Evolutionary conservation across 2,888 invertebrate genomes (phyloP).

Genomic region (Leptopilina myrica): DNA sequence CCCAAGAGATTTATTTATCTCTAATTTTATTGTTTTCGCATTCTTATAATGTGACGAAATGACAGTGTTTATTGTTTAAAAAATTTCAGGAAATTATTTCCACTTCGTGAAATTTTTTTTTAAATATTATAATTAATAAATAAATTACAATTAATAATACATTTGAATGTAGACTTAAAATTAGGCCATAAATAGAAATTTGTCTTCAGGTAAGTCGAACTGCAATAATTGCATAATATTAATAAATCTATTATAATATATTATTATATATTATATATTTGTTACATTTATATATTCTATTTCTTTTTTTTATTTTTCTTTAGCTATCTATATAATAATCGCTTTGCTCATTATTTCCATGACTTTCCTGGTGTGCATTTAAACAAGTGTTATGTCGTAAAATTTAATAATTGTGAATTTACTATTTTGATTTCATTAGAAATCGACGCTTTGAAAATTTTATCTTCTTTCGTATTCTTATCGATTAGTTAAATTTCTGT

Average conservation of each 20-base stretch:
- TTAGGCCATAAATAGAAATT: conserved; percentile 65
- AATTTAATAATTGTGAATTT: conserved; percentile 41
- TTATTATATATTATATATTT: conserved; percentile 53
- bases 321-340: conserved; percentile 59
- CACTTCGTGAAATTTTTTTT: too few species aligned
- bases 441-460: not conserved
- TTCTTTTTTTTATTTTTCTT: conserved; percentile 35
- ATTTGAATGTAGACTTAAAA: conserved; percentile 44
- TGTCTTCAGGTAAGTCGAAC: conserved; percentile 60
- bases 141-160: conserved; percentile 24
- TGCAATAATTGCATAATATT: conserved; percentile 53
- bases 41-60: too few species aligned
- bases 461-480: conserved; percentile 15
- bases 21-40: too few species aligned
- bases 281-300: conserved; percentile 49
- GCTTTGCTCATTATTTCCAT: conserved; percentile 61
- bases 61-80: too few species aligned
- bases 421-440: conserved; percentile 41
- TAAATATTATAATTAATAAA: too few species aligned
- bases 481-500: not conserved
- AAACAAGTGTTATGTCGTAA: conserved; percentile 56
- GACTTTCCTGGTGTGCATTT: conserved; percentile 62
- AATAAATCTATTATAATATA: conserved; percentile 57
- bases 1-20: too few species aligned
- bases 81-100: too few species aligned